Base-by-base conservation (phyloP, 2,888 invertebrate species). In the Catocala sponsa region DNA sequence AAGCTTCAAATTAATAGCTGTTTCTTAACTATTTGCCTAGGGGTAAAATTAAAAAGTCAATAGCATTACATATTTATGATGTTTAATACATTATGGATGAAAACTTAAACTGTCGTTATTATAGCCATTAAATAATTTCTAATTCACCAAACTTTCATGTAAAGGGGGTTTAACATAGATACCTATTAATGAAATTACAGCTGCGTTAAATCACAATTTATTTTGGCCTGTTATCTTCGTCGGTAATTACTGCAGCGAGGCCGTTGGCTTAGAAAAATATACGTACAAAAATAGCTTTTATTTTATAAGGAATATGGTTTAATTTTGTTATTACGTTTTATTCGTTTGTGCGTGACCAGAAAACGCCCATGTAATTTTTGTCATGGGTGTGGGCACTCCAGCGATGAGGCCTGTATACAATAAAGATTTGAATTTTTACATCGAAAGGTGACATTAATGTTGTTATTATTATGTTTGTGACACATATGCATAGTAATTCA, bases 341-440 rank as follows among this genome's bases (percentile, higher is more conserved):
- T 76, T 69, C 46, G 49, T 66, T 72, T 82, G 85, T 89, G 91
- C 91, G 91, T 91, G 91, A 90, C 90, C 68, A 81, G 83, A 81
- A 85, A 85, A 87, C 87, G 86, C 88, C 89, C 88, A 84, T 87
- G 83, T 89, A 83, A 86, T 88, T 89, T 85, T 82, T 76, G 82
- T 81, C 74, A 80, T 83, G 87, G 89, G 90, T 81, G 89, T 80
- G 88, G 84, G 77, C 80, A 80, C 78, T 80, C 77, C 70, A 78
- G 56, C 71, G 70, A 77, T 76, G 73, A 72, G 68, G 59, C 70
- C 71, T 67, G 62, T 74, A 72, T 67, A 74, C 59, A 72, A 73
- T 63, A 59, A 70, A 80, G 71, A 81, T 76, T 72, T 66, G 61
- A 70, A 73, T 65, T 75, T 77, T 60, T 57, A 74, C 72, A 51